A percentile compares a stretch with the other conserved stretches of the same genome.
Evolutionary conservation across 2,113 vertebrate species (phyloP).

Genomic region (Mesoclemmys tuberculata): DNA sequence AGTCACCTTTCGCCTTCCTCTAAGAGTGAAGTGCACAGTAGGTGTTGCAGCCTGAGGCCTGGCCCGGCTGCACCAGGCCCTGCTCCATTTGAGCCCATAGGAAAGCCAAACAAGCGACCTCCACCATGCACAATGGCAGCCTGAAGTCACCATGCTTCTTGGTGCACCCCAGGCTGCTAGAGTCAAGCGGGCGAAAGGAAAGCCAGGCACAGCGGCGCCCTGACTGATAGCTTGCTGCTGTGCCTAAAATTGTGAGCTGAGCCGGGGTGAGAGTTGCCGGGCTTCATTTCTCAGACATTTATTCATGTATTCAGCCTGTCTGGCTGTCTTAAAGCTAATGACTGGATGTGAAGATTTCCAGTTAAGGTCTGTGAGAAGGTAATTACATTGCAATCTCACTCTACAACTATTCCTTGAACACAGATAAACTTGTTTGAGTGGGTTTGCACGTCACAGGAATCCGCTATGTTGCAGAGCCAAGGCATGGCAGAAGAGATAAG

Average conservation of each 20-base stretch:
- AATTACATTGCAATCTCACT: constrained; percentile 72
- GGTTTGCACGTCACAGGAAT: constrained; percentile 61
- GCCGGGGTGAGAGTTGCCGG: constrained; percentile 36
- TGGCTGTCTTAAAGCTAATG: constrained; percentile 74
- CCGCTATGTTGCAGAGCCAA: constrained; percentile 64
- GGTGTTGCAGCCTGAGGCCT: neutral
- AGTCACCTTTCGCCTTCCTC: neutral
- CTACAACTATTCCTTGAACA: constrained; percentile 66
- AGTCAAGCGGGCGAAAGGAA: fast-evolving
- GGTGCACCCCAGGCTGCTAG: fast-evolving
- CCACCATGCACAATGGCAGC: neutral
- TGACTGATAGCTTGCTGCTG: constrained; percentile 4
- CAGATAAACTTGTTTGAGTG: constrained; percentile 66
- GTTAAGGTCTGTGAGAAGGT: constrained; percentile 71
- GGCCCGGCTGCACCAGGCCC: neutral
- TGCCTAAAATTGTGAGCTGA: neutral
- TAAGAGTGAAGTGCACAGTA: constrained; percentile 23
- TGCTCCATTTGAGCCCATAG: neutral
- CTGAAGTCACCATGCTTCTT: neutral
- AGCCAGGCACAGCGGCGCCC: neutral
- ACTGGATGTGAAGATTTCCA: constrained; percentile 76
- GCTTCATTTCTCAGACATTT: constrained; percentile 74
- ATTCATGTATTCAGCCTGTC: constrained; percentile 77
- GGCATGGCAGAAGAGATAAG: constrained; percentile 72
- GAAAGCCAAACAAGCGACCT: neutral